Evolutionary conservation across 2,888 invertebrate species (phyloP), one percentile per base, ranked within the genome.

Genomic region (Oscheius sp.): DNA sequence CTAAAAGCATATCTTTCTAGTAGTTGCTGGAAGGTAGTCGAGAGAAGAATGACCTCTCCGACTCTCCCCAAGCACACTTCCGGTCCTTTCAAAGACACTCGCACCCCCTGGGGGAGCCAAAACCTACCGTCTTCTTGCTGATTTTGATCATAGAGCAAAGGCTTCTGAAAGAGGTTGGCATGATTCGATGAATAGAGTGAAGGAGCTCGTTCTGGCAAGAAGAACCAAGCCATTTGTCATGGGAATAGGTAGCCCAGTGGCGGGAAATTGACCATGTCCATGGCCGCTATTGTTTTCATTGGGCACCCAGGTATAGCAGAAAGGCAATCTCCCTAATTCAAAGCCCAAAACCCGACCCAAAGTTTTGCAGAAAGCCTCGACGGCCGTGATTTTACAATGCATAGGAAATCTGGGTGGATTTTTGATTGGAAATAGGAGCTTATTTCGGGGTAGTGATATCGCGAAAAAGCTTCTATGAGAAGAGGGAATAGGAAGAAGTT

Each of bases 1-100:
- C 68, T 37, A 68, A 33, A 68, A 68, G 68, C 68, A 68, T 68
- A 55, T 21, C 21, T 21, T 21, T 21, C 3, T 42, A 7, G 42
- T 37, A n/a, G 35, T 29, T 21, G 32, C n/a, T 21, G 53, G n/a
- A 21, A 11, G n/a, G 32, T 21, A 9, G 32, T 29, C n/a, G 50
- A 21, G 33, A 68, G 55, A 68, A 33, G 68, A 53, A 55, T 68
- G 35, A 33, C 55, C 65, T 29, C 33, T 29, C 42, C 35, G 53
- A 68, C 55, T 55, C 68, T 33, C 11, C 29, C 55, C 13, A 37
- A 55, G 68, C 68, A 35, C 13, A 33, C 42, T 68, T 68, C 68
- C 68, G 68, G 68, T 29, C 9, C 21, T 68, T 68, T 68, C 37
- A 68, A 68, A 68, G 13, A 55, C 53, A 55, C n/a, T 63, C 48